Evolutionary conservation across 2,888 invertebrate genomes (phyloP).

Genomic region (Brachypterus glaber): DNA sequence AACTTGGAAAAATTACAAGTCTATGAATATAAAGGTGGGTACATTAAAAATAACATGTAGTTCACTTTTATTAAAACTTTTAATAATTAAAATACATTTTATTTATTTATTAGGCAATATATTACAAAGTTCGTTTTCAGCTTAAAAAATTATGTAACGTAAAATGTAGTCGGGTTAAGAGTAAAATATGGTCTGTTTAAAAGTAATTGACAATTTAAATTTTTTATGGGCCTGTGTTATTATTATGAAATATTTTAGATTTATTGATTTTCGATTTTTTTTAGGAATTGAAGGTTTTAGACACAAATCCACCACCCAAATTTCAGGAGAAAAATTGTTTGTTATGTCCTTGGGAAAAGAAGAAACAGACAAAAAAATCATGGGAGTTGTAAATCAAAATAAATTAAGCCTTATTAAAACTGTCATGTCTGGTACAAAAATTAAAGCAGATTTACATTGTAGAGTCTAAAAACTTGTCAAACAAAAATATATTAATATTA

Average conservation of each 20-base stretch:
- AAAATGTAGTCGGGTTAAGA: too few species aligned
- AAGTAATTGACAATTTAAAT: too few species aligned
- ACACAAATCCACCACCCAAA: slow-evolving; percentile 33
- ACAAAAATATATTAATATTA: too few species aligned
- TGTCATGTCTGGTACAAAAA: slow-evolving; percentile 40
- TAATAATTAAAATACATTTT: too few species aligned
- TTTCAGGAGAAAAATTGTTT: slow-evolving; percentile 34
- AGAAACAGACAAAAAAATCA: slow-evolving; percentile 30
- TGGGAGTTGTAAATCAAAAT: slow-evolving; percentile 36
- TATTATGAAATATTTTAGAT: slow-evolving; percentile 4
- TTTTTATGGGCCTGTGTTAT: too few species aligned
- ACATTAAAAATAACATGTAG: too few species aligned
- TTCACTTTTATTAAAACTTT: too few species aligned
- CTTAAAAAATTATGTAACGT: too few species aligned
- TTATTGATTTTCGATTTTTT: slow-evolving; percentile 12
- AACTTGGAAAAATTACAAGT: slow-evolving; percentile 35
- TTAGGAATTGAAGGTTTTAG: slow-evolving; percentile 42
- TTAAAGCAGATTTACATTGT: slow-evolving; percentile 32
- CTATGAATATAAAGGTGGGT: slow-evolving; percentile 42
- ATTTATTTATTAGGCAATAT: too few species aligned
- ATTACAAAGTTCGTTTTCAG: too few species aligned
- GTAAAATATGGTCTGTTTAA: too few species aligned
- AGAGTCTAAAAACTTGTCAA: too few species aligned
- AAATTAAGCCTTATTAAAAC: slow-evolving; percentile 38
- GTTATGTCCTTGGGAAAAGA: slow-evolving; percentile 35